Evolutionary conservation across 2,113 vertebrate species (phyloP).

Genomic region (Dasyprocta punctata): DNA sequence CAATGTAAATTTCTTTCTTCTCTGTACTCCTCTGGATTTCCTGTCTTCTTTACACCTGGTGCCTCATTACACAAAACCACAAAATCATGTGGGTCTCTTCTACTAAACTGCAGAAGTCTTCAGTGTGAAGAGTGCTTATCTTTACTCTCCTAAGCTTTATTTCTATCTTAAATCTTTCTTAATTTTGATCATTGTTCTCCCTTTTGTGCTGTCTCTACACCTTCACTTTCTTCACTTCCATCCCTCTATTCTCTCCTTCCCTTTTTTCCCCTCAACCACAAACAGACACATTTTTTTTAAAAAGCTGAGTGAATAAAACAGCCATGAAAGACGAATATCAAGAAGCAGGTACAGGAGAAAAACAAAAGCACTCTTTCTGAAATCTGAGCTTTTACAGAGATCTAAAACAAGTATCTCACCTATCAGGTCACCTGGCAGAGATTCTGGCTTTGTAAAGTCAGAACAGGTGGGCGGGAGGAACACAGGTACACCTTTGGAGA

Average conservation of each 20-base stretch:
- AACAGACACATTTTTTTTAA: background rate
- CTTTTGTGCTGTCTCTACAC: background rate
- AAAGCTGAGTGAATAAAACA: background rate
- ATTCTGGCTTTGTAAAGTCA: background rate
- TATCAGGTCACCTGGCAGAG: background rate
- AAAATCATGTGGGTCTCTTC: background rate
- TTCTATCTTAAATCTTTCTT: background rate
- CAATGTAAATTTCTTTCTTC: background rate
- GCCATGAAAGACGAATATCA: background rate
- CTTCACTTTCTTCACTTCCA: fast-evolving
- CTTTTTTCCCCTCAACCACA: background rate
- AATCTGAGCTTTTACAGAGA: background rate
- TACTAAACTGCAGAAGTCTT: background rate
- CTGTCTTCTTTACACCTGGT: background rate
- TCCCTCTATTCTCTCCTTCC: background rate
- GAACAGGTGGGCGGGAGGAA: background rate
- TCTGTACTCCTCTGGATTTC: background rate
- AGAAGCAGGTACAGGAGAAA: background rate
- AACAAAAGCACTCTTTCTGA: background rate
- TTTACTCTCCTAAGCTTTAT: background rate
- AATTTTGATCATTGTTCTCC: background rate
- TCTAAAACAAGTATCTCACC: background rate
- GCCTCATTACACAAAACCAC: background rate
- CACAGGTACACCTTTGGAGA: background rate
- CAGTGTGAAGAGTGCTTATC: background rate